phyloP scores from a whole-genome alignment of 2,797 vertebrate genomes.

The Sandelia bainsii region DNA sequence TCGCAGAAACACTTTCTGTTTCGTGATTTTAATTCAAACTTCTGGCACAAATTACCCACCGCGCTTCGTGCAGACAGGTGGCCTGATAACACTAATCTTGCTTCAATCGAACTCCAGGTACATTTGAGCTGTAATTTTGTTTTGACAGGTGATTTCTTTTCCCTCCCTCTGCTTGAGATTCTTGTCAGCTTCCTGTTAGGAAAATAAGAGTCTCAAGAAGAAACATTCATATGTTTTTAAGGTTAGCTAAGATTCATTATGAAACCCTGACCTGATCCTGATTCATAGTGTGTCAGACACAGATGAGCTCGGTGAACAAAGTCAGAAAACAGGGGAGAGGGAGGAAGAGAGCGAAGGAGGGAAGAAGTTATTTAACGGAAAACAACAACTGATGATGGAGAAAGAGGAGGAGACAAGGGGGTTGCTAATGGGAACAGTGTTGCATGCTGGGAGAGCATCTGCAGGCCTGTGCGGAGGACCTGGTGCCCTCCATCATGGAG shows the following conservation, averaged over 20 bases:
- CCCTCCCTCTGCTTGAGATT: neutral
- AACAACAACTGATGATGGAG: neutral
- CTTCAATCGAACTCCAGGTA: slow-evolving; percentile 23
- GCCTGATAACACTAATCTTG: slow-evolving; percentile 45
- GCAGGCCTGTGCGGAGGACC: slow-evolving; percentile 8
- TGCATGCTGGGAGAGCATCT: slow-evolving; percentile 36
- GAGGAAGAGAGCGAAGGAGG: neutral
- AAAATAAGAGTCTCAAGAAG: neutral
- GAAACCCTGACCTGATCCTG: no score
- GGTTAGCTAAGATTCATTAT: no score
- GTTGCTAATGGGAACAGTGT: neutral
- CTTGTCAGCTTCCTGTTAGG: slow-evolving; percentile 12
- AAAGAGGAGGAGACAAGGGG: neutral
- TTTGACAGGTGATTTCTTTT: slow-evolving; percentile 9
- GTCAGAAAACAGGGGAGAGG: neutral
- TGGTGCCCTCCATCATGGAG: slow-evolving; percentile 41
- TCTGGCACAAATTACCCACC: slow-evolving; percentile 34
- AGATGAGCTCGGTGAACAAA: neutral
- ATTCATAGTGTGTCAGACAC: neutral
- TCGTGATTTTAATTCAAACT: slow-evolving; percentile 42
- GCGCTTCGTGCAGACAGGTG: neutral
- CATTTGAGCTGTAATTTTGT: slow-evolving; percentile 29
- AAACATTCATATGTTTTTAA: neutral
- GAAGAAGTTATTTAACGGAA: slow-evolving; percentile 9
- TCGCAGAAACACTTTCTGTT: slow-evolving; percentile 32